Conservation (phyloP, 2,797 vertebrate genomes). For the Smutsia gigantea region DNA sequence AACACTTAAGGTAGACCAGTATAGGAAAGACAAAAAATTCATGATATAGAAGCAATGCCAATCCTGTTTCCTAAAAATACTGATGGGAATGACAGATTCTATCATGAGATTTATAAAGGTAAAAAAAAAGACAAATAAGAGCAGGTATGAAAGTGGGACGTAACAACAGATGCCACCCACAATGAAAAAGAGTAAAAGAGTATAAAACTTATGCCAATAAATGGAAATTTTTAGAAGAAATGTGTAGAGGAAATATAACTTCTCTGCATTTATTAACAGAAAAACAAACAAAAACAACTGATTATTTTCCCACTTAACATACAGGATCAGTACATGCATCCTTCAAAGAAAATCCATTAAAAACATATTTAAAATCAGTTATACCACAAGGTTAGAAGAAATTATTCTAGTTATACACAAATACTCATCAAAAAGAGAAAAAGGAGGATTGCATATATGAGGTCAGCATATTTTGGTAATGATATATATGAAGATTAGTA, state of each 20-base stretch:
- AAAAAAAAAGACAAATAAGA: not conserved
- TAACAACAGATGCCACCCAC: not conserved
- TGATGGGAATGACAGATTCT: not conserved
- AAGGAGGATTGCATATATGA: too few relatives aligned
- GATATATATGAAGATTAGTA: too few relatives aligned
- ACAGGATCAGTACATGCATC: not conserved
- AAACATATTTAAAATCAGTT: not conserved
- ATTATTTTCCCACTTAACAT: not conserved
- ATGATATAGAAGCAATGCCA: too few relatives aligned
- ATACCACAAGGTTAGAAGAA: not conserved
- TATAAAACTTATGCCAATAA: not conserved
- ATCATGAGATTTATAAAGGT: not conserved
- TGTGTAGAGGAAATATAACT: not conserved
- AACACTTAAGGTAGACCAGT: not conserved
- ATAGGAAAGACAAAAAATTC: not conserved
- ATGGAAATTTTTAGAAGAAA: not conserved
- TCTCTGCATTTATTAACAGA: not conserved
- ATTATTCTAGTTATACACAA: not conserved
- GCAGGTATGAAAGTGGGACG: not conserved
- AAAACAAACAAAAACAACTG: not conserved
- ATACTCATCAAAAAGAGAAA: not conserved
- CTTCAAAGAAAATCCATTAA: not conserved
- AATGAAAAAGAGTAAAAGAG: not conserved
- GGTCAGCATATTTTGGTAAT: not conserved
- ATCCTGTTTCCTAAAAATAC: not conserved